These are phyloP conservation scores for Drosophila biarmipes DNA, from an alignment of 1,140 invertebrate species.

Conservation along the genomic window DNA sequence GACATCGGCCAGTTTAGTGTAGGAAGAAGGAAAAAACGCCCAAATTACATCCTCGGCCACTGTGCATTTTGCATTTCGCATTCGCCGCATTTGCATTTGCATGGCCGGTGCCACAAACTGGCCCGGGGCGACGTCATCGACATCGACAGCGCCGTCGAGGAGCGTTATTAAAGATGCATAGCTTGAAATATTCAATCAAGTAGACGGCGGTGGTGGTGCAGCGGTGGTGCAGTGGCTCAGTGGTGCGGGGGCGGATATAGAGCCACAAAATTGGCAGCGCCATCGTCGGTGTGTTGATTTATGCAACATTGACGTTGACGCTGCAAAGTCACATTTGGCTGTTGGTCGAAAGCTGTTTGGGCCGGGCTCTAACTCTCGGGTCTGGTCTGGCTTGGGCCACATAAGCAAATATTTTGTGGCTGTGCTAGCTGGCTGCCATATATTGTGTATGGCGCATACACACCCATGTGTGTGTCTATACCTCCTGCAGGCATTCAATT, in stretches of 20 bases:
- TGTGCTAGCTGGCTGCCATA: slow-evolving; percentile 32
- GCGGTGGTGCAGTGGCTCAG: not conserved
- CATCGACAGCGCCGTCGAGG: slow-evolving; percentile 51
- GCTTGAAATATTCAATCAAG: slow-evolving; percentile 81
- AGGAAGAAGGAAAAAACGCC: slow-evolving; percentile 54
- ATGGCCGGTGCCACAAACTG: slow-evolving; percentile 63
- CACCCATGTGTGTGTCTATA: slow-evolving; percentile 32
- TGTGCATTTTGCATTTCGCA: slow-evolving; percentile 67
- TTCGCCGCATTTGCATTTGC: slow-evolving; percentile 61
- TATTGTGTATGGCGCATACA: slow-evolving; percentile 18
- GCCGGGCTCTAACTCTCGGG: slow-evolving; percentile 20
- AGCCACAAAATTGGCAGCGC: slow-evolving; percentile 66
- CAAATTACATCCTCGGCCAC: slow-evolving; percentile 49
- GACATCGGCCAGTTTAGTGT: slow-evolving; percentile 54
- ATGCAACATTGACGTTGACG: slow-evolving; percentile 76
- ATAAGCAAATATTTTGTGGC: slow-evolving; percentile 80
- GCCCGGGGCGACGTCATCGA: slow-evolving; percentile 50
- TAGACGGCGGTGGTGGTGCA: slow-evolving; percentile 32
- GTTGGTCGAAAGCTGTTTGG: slow-evolving; percentile 54
- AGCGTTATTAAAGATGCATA: slow-evolving; percentile 80
- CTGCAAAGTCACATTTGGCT: slow-evolving; percentile 71
- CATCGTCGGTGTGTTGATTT: slow-evolving; percentile 74
- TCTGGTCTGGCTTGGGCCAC: slow-evolving; percentile 25
- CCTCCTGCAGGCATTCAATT: slow-evolving; percentile 80
- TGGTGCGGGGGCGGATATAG: slow-evolving; percentile 36